Conservation (phyloP, 2,888 invertebrate genomes). For the Scaptomyza flava region DNA sequence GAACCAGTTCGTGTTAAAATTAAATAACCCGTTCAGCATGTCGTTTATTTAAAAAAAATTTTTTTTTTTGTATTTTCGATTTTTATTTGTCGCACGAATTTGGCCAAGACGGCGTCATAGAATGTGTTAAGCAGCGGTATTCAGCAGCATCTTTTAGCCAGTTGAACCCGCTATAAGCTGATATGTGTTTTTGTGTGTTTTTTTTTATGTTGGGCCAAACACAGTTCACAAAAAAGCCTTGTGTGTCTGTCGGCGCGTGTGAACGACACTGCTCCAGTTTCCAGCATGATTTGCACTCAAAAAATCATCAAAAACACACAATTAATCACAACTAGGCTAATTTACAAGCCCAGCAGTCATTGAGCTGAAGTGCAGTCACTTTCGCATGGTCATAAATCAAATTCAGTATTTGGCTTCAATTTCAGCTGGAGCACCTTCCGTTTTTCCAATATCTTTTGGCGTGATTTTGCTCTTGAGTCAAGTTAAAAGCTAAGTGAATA, state of each 20-base stretch:
- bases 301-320: constrained; percentile 12
- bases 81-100: constrained; percentile 55
- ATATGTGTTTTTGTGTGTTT: constrained; percentile 55
- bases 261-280: constrained; percentile 66
- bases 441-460: constrained; percentile 28
- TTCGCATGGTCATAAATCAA: constrained; percentile 48
- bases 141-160: constrained; percentile 28
- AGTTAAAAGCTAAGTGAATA: constrained; percentile 43
- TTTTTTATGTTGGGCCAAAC: constrained; percentile 38
- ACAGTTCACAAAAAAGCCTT: constrained; percentile 55
- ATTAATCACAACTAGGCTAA: constrained; percentile 57
- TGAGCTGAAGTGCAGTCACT: constrained; percentile 19
- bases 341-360: constrained; percentile 49
- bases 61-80: constrained; percentile 41
- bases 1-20: constrained; percentile 66
- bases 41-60: constrained; percentile 66
- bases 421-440: constrained; percentile 55
- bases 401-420: constrained; percentile 27
- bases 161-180: constrained; percentile 36
- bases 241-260: constrained; percentile 68
- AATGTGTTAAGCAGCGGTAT: constrained; percentile 48
- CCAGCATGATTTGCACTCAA: constrained; percentile 57
- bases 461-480: constrained; percentile 41
- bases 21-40: constrained; percentile 61
- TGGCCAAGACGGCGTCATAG: constrained; percentile 62